A percentile compares a stretch with the other conserved stretches of the same genome.
Evolutionary conservation across 2,888 invertebrate genomes (phyloP).

Genomic region (Trichopoda pennipes): DNA sequence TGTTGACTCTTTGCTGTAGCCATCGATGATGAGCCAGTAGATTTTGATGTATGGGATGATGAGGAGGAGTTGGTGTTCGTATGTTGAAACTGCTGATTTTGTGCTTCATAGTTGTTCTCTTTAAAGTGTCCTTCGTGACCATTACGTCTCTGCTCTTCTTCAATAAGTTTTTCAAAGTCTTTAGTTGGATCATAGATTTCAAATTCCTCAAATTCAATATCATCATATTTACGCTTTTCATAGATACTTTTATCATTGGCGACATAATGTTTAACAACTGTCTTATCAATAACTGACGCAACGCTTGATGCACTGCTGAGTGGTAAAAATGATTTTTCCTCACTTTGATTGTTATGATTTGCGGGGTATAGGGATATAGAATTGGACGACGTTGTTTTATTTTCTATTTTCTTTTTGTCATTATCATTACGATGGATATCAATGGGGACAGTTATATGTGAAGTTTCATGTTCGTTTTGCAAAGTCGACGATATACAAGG

Average conservation of each 20-base stretch:
- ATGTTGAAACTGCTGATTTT: conserved; percentile 50
- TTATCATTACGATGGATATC: conserved; percentile 72
- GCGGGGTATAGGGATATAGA: neutral
- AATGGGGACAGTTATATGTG: conserved; percentile 76
- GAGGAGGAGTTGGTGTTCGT: conserved; percentile 56
- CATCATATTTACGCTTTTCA: conserved; percentile 86
- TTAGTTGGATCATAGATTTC: conserved; percentile 84
- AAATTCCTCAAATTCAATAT: conserved; percentile 93
- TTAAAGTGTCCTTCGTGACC: conserved; percentile 4
- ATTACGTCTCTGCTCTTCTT: conserved; percentile 61
- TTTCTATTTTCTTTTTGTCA: conserved; percentile 10
- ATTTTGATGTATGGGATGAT: conserved; percentile 56
- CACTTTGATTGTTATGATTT: neutral
- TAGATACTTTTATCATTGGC: conserved; percentile 85
- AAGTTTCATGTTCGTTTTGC: conserved; percentile 36
- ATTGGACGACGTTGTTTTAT: neutral
- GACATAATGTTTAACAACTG: conserved; percentile 84
- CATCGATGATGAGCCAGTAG: conserved; percentile 46
- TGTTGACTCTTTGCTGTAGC: conserved; percentile 56
- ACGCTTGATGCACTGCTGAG: conserved; percentile 75
- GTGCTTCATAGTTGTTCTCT: conserved; percentile 16
- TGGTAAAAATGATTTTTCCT: conserved; percentile 64
- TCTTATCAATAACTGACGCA: conserved; percentile 76
- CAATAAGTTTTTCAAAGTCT: conserved; percentile 72
- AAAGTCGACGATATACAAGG: neutral